Base-by-base conservation (phyloP, 2,797 vertebrate species). In the Gadopsis bispinosus region DNA sequence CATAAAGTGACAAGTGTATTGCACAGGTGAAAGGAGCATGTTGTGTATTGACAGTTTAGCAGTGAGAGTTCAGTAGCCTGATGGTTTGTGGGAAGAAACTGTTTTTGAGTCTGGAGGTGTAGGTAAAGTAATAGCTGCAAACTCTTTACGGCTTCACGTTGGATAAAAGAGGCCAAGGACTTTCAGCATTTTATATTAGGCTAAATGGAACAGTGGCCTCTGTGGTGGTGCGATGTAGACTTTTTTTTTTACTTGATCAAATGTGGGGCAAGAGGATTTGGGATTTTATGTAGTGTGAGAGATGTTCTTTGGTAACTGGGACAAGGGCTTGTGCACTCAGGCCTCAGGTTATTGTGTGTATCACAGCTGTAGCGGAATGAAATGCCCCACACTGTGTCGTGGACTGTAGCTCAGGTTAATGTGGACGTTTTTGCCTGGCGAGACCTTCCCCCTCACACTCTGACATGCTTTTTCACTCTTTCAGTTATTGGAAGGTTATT, bases 91-190 rank as follows among this genome's bases (percentile, higher is more conserved):
- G n/a, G n/a, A n/a, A n/a, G n/a, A n/a, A n/a, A n/a, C n/a, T n/a
- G n/a, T n/a, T n/a, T n/a, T n/a, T n/a, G n/a, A n/a, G n/a, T n/a
- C n/a, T n/a, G n/a, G n/a, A n/a, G n/a, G n/a, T n/a, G n/a, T n/a
- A n/a, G n/a, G n/a, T n/a, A 73, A 77, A 87, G 65, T 73, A 79
- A 86, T 73, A 56, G 76, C 81, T 79, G 29, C 41, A 71, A 79
- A 85, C 56, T 88, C 63, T 80, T 83, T 77, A 50, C 43, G 51
- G 60, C 53, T 66, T 78, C 78, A 87, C 77, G 67, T 53, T 76
- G 79, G 64, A 58, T n/a, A 77, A 93, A 87, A 71, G 83, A 79
- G 91, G 90, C 86, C 91, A 91, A 90, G 90, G 92, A 81, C 91
- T 90, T 76, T 51, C 39, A 73, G 69, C 53, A 69, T 80, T 82